Evolutionary conservation across 2,797 vertebrate species (phyloP), one percentile per base, ranked within the genome.

Genomic region (Pipistrellus pipistrellus): DNA sequence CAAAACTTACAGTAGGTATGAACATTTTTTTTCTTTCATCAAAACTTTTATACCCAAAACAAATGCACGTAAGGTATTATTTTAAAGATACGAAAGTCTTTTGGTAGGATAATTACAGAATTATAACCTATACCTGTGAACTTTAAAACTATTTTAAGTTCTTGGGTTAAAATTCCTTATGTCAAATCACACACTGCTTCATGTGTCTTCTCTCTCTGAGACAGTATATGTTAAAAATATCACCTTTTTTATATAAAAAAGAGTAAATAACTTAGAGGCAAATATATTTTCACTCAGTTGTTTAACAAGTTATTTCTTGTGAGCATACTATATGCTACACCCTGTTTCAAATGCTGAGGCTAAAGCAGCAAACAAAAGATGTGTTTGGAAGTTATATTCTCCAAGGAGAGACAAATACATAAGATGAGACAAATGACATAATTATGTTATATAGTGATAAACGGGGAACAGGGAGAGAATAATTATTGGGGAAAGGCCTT

Each of bases 1-100:
- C 99, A 97, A 99, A 99, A 97, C 98, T 99, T 97, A 99, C 99
- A 97, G 98, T 99, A 96, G 99, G 99, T 99, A 98, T 99, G 98
- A 93, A 85, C 51, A 14, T 8, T 89, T n/a, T 96, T 82, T 92
- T 77, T 38, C 57, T 92, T 88, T 94, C 21, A 6, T 95, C 32
- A 82, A 71, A 84, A 14, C n/a, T 92, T 93, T 2, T 94, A 8
- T 75, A 53, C 3, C 27, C 27, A 23, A 92, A 95, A 80, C 25
- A 93, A 68, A 73, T 92, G 68, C 30, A 69, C 0, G 1, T 57
- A 51, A 71, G n/a, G 46, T 27, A 66, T 86, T 85, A 76, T 90
- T 95, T 88, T 88, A 85, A 92, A 76, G 68, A 57, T 80, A 57
- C 0, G 0, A 20, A 88, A 84, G 32, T 64, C n/a, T 3, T 27